Evolutionary conservation across 1,140 invertebrate species (phyloP).

Genomic region (Philotrypesis tridentata): DNA sequence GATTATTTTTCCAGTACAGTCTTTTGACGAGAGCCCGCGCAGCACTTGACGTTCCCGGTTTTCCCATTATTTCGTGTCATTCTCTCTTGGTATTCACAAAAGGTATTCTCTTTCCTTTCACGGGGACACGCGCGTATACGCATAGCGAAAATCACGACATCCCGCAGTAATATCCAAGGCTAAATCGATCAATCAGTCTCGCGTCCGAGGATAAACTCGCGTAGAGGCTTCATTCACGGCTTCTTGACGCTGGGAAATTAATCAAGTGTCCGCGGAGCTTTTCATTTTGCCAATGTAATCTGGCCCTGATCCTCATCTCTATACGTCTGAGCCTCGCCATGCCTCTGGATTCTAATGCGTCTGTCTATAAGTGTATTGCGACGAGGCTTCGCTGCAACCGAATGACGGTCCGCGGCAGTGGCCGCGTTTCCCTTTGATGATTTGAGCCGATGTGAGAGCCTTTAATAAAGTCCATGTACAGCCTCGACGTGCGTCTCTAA

Average conservation of each 20-base stretch:
- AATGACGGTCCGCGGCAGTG: too few species aligned
- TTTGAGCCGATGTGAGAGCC: neutral
- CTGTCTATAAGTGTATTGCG: neutral
- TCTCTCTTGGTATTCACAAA: too few species aligned
- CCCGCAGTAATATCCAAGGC: neutral
- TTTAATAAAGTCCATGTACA: slow-evolving; percentile 7
- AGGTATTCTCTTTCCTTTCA: too few species aligned
- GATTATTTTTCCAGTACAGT: too few species aligned
- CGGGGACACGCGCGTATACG: too few species aligned
- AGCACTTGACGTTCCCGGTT: too few species aligned
- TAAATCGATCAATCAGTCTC: neutral
- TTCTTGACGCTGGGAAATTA: neutral
- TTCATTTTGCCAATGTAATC: slow-evolving; percentile 37
- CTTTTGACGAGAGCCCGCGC: too few species aligned
- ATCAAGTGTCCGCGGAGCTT: neutral
- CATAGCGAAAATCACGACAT: too few species aligned
- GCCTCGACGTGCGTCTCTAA: neutral
- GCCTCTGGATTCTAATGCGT: neutral
- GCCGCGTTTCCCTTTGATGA: neutral
- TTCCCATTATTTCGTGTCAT: too few species aligned
- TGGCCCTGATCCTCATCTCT: neutral
- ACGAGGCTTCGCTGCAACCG: neutral
- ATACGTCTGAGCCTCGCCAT: neutral
- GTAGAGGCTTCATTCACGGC: neutral
- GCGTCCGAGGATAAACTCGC: too few species aligned